Evolutionary conservation across 2,797 vertebrate species (phyloP).

Genomic region (Bovichtus variegatus): DNA sequence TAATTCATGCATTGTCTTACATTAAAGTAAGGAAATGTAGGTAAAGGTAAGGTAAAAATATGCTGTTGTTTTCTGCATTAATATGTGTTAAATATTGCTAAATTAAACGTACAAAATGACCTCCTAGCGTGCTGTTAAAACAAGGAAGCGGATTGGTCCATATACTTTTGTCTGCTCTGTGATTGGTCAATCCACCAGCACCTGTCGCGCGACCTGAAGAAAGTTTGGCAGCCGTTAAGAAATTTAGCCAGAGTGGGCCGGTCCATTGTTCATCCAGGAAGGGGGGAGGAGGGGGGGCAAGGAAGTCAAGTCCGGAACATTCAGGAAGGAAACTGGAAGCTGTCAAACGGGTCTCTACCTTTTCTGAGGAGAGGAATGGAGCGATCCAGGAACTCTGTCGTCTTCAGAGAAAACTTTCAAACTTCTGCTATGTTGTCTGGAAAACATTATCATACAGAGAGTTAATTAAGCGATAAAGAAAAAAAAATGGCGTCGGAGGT

Average conservation of each 20-base stretch:
- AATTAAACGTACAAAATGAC: background rate
- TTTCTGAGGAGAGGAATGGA: conserved; percentile 58
- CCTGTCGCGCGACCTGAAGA: conserved; percentile 66
- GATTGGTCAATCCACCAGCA: conserved; percentile 58
- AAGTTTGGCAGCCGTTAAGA: conserved; percentile 61
- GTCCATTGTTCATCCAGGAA: conserved; percentile 66
- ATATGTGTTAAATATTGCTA: background rate
- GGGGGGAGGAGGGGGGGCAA: conserved; percentile 27
- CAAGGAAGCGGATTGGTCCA: conserved; percentile 55
- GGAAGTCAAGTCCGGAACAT: conserved; percentile 9
- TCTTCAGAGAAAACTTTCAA: conserved; percentile 62
- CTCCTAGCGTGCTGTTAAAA: background rate
- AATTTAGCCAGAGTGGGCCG: conserved; percentile 65
- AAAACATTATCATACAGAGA: background rate
- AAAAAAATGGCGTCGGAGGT: conserved; percentile 71
- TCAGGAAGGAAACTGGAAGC: conserved; percentile 66
- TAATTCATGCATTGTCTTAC: too few relatives aligned
- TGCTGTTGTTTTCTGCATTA: background rate
- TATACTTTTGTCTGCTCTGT: conserved; percentile 40
- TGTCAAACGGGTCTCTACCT: conserved; percentile 51
- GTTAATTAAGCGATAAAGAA: background rate
- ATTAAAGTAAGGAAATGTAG: too few relatives aligned
- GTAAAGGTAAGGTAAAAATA: too few relatives aligned
- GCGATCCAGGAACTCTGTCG: conserved; percentile 79
- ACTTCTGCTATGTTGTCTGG: background rate